Percentiles rank a stretch among this genome's conserved stretches.
Evolutionary conservation across 2,888 invertebrate species (phyloP).

Genomic region (Lasius fuliginosus): DNA sequence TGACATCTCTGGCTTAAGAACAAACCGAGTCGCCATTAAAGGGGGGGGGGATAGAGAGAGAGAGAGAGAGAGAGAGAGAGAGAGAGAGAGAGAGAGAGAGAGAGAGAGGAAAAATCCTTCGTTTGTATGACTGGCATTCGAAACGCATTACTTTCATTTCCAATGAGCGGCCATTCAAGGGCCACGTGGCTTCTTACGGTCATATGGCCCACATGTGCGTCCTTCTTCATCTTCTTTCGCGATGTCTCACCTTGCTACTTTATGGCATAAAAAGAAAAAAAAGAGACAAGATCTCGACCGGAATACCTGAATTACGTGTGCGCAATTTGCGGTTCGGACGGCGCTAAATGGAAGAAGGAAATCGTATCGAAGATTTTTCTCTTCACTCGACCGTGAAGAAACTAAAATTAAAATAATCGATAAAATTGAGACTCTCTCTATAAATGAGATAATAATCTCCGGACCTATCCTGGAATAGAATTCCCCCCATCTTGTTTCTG

Average conservation of each 20-base stretch:
- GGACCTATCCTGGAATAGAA: neutral
- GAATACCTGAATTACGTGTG: slow-evolving; percentile 45
- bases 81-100: neutral
- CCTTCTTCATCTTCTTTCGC: slow-evolving; percentile 48
- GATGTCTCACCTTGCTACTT: slow-evolving; percentile 55
- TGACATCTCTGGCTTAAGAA: slow-evolving; percentile 69
- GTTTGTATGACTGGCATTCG: slow-evolving; percentile 64
- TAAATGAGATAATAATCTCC: slow-evolving; percentile 23
- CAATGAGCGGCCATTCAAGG: slow-evolving; percentile 73
- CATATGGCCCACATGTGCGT: slow-evolving; percentile 18
- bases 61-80: slow-evolving; percentile 25
- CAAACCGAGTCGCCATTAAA: slow-evolving; percentile 55
- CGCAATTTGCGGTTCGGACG: slow-evolving; percentile 39
- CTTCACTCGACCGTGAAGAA: slow-evolving; percentile 21
- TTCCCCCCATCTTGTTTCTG: neutral
- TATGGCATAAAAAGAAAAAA: neutral
- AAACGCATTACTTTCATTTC: slow-evolving; percentile 79
- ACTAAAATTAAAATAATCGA: slow-evolving; percentile 5
- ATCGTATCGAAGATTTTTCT: slow-evolving; percentile 33
- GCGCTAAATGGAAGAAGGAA: slow-evolving; percentile 30
- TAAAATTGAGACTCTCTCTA: slow-evolving; percentile 18
- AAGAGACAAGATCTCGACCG: slow-evolving; percentile 58
- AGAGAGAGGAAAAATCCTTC: slow-evolving; percentile 50
- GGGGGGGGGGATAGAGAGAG: neutral
- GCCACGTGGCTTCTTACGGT: slow-evolving; percentile 66